Base-by-base conservation (phyloP, 2,888 invertebrate genomes). In the Boloria selene region DNA sequence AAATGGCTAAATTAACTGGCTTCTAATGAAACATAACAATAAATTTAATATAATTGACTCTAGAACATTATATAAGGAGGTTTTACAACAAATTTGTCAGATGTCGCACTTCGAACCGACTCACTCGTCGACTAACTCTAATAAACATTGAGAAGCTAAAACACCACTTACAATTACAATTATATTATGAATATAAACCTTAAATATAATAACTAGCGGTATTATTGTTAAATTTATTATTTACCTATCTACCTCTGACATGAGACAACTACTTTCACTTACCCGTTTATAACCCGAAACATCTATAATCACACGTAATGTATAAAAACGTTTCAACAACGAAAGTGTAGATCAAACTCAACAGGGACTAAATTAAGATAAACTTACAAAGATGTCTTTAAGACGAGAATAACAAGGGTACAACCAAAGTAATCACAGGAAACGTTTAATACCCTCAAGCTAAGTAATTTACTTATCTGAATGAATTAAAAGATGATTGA, bases 91-190 rank as follows among this genome's bases (percentile, higher is more conserved):
- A 84, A 86, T 89, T 91, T 90, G 86, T 92, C 88, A 87, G 79
- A 77, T 89, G 88, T 76, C 87, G 85, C 77, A 86, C 79, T 79
- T 77, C 81, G 89, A 87, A 84, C 86, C 82, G 91, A 88, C 92
- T 80, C 92, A 92, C 89, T 86, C 90, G 92, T 92, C 92, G 90
- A 91, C 91, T 92, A 92, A 92, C 88, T 87, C 91, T 92, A 92
- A 91, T 73, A 85, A 90, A 90, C 92, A 92, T 86, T 90, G 92
- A 92, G 88, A 92, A 92, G 92, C 92, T 92, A 92, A 88, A 80
- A 83, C 85, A 87, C 80, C 79, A 81, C 82, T 86, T 86, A 90
- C 38, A 59, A 17, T 67, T 70, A 69, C 72, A 81, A 82, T 74
- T 81, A 79, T 81, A 74, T 75, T 85, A 86, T 75, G 76, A 78